Evolutionary conservation across 2,888 invertebrate species (phyloP).

Genomic region (Poecilobothrus nobilitatus): DNA sequence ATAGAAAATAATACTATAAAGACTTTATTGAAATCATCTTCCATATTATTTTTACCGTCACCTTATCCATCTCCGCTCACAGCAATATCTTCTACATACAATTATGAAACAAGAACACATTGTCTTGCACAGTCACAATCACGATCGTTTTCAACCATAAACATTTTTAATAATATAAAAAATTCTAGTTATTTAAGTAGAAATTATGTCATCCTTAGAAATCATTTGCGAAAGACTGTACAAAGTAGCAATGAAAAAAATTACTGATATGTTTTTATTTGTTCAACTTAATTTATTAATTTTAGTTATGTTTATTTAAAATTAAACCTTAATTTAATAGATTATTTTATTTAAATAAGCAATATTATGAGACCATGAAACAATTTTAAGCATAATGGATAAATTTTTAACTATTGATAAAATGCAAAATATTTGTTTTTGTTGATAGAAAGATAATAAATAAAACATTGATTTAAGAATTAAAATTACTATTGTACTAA

Average conservation of each 20-base stretch:
- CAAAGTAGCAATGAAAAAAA: constrained; percentile 20
- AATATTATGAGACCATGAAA: no score
- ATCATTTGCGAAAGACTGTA: constrained; percentile 39
- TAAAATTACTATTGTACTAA: no score
- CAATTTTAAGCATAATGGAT: no score
- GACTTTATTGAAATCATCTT: constrained; percentile 32
- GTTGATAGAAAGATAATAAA: no score
- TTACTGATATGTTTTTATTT: no score
- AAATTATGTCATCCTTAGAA: constrained; percentile 41
- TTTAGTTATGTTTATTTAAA: no score
- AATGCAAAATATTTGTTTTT: no score
- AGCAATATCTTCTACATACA: constrained; percentile 28
- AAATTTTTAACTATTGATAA: no score
- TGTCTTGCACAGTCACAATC: constrained; percentile 8
- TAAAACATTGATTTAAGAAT: no score
- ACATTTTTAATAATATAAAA: constrained; percentile 33
- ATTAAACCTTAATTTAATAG: no score
- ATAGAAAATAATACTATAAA: constrained; percentile 23
- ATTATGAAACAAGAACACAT: constrained; percentile 5
- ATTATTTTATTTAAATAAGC: no score
- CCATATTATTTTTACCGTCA: constrained; percentile 24
- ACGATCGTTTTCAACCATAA: constrained; percentile 25
- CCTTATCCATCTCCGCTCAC: constrained; percentile 22
- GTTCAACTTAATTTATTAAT: no score
- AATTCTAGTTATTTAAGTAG: constrained; percentile 33